Conservation (phyloP, 1,140 invertebrate species). For the Arctopsyche grandis region DNA sequence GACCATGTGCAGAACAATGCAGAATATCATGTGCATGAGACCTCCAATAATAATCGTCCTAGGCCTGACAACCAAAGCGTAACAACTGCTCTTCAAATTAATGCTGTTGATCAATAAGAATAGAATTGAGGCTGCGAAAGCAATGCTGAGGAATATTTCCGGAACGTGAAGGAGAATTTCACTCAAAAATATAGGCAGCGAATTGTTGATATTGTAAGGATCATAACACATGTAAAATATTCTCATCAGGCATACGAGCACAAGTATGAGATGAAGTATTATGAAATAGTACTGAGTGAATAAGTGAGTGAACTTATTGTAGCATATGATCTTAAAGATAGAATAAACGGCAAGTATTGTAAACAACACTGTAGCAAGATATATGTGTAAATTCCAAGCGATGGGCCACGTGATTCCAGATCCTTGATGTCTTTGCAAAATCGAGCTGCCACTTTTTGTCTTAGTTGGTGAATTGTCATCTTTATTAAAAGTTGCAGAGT, state of each 20-base stretch:
- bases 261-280: constrained; percentile 81
- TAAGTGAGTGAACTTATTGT: constrained; percentile 82
- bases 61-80: constrained; percentile 76
- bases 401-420: constrained; percentile 75
- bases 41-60: constrained; percentile 79
- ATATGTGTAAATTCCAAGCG: constrained; percentile 90
- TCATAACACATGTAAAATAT: constrained; percentile 90
- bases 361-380: constrained; percentile 84
- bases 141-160: constrained; percentile 83
- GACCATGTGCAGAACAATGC: constrained; percentile 82
- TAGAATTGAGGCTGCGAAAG: constrained; percentile 85
- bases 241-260: constrained; percentile 80
- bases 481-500: constrained; percentile 64
- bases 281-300: constrained; percentile 86
- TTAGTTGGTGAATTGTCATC: constrained; percentile 61
- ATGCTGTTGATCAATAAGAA: constrained; percentile 81
- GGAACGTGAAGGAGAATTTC: constrained; percentile 85
- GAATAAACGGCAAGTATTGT: constrained; percentile 83
- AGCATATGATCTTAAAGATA: constrained; percentile 82
- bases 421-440: constrained; percentile 55
- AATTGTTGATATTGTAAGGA: constrained; percentile 85
- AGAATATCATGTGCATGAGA: constrained; percentile 78
- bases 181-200: constrained; percentile 80
- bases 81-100: constrained; percentile 73
- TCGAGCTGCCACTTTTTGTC: constrained; percentile 60